Evolutionary conservation across 2,113 vertebrate genomes (phyloP), one percentile per base, ranked within the genome.

Genomic region (Coregonus clupeaformis): DNA sequence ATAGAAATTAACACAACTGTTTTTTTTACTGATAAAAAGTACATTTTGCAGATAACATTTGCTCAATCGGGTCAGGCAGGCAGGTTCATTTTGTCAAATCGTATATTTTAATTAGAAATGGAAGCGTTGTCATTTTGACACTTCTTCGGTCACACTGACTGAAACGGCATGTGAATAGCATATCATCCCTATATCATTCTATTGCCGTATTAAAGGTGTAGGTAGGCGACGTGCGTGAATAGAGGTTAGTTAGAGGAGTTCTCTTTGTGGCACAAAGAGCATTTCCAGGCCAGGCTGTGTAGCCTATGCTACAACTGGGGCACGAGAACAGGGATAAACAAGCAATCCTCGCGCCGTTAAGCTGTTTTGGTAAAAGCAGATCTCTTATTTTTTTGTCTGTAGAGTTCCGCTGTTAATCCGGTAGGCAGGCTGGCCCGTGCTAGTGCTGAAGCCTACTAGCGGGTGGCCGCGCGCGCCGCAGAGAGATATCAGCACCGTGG

Each of bases 401-500:
- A 42, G 80, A 76, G 75, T 81, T 72, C 65, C 36, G 73, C 63
- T 9, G 71, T 84, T 87, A 88, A 90, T 90, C 86, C 84, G 49
- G 63, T 74, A 69, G 24, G 57, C 75, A 78, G 83, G 69, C 66
- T 75, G 67, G 69, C 67, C 29, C n/a, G 30, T 36, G 22, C 18
- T 59, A 42, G 49, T 52, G 12, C 49, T 14, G 3, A 16, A 18
- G 14, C 14, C 3, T 4, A 5, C 16, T 52, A 52, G 42, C 5
- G 1, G 42, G 11, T 66, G 16, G 24, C 68, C 16, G 32, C n/a
- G n/a, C n/a, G n/a, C n/a, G 22, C 14, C 36, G 25, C 62, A 24
- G 27, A 32, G 29, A n/a, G 12, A 11, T 6, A 20, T 91, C 92
- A 93, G 92, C 84, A 93, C 92, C 91, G 85, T 79, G 92, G 91